Base-by-base conservation (phyloP, 2,888 invertebrate species). In the Chrysolina haemoptera region DNA sequence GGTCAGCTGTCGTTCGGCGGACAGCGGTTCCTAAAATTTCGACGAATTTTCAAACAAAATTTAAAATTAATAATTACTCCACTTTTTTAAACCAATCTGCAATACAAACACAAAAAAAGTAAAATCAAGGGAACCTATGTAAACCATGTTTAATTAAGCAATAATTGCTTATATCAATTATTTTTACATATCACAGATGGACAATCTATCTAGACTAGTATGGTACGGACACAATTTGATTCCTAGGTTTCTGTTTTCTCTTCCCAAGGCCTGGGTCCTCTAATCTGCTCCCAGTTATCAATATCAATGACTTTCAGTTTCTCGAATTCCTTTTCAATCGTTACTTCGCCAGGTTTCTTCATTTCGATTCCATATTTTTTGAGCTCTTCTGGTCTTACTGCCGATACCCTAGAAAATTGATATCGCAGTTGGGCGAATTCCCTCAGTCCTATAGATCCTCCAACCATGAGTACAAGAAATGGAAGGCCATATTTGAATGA, bases 211-310 rank as follows among this genome's bases (percentile, higher is more conserved):
- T 46, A 46, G 46, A 14, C 14, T 14, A 46, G 6, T 46, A n/a
- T 14, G n/a, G n/a, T 46, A 4, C n/a, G 4, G 4, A 46, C n/a
- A 46, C n/a, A 48, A 66, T 14, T n/a, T 65, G 11, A 22, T 71
- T 64, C 40, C 22, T 63, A 76, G n/a, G 66, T 40, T 53, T 71
- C 35, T 46, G 20, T 41, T 41, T 79, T 79, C 78, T 92, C 90
- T 84, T 97, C 96, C 96, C 96, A 96, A 0, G 96, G 96, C 69
- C 97, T 89, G 6, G 96, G 94, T 0, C 96, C 96, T 81, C 97
- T 89, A 78, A 93, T 92, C 84, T 96, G 96, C 84, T 95, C 92
- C 97, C 97, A 97, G 81, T 93, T 91, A 78, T 96, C 93, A 79
- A 95, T 92, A 85, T 97, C 94, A 50, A 94, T 86, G 70, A 90